Percentiles rank a stretch among this genome's conserved stretches.
These are phyloP conservation scores for Anagyrus pseudococci DNA, from an alignment of 2,888 invertebrate genomes.

Conservation along the genomic window DNA sequence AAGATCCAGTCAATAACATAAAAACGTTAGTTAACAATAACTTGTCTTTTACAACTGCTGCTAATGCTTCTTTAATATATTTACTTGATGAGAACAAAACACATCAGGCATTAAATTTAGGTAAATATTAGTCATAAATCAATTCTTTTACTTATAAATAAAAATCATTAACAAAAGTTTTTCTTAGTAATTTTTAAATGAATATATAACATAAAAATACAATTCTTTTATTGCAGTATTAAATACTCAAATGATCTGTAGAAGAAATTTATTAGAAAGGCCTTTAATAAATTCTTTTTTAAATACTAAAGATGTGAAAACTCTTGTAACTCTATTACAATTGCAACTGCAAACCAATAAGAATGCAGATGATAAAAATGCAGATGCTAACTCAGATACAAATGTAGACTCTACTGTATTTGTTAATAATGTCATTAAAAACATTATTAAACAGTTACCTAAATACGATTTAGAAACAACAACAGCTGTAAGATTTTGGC, in stretches of 20 bases:
- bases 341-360: too few species aligned
- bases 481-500: conserved; percentile 11
- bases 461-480: not conserved
- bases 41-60: conserved; percentile 65
- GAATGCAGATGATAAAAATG: not conserved
- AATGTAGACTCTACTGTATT: not conserved
- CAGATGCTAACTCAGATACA: not conserved
- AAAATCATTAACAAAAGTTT: too few species aligned
- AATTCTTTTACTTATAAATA: not conserved
- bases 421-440: not conserved
- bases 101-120: conserved; percentile 70
- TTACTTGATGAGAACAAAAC: conserved; percentile 68
- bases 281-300: not conserved
- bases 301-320: conserved; percentile 11
- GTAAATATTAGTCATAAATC: conserved; percentile 62
- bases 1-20: not conserved
- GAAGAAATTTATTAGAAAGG: not conserved
- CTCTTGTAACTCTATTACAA: conserved; percentile 9
- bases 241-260: not conserved
- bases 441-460: not conserved
- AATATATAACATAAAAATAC: too few species aligned
- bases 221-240: conserved; percentile 6
- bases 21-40: conserved; percentile 67
- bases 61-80: conserved; percentile 69
- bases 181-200: too few species aligned